Evolutionary conservation across 2,888 invertebrate species (phyloP).

Genomic region (Andrena hattorfiana): DNA sequence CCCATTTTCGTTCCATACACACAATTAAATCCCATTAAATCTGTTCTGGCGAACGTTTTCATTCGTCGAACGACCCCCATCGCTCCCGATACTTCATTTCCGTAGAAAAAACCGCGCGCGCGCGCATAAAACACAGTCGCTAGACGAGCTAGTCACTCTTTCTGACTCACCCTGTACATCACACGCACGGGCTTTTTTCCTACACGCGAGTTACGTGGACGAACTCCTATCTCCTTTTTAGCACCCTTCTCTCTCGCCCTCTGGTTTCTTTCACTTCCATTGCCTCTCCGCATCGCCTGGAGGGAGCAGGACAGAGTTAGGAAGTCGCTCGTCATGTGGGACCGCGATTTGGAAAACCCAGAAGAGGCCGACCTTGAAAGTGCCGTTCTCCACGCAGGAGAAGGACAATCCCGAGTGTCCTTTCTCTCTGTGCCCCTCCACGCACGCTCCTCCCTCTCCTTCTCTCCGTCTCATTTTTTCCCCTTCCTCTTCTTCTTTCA

Average conservation of each 20-base stretch:
- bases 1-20: too few species aligned
- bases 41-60: neutral
- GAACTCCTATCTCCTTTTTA: constrained; percentile 26
- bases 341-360: constrained; percentile 82
- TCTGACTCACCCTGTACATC: constrained; percentile 63
- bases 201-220: constrained; percentile 48
- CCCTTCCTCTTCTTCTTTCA: neutral
- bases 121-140: constrained; percentile 21
- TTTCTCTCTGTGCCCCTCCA: constrained; percentile 33
- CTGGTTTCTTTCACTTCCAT: neutral
- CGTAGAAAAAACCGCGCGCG: neutral
- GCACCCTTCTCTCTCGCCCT: constrained; percentile 6
- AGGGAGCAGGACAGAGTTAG: constrained; percentile 77
- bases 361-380: constrained; percentile 80
- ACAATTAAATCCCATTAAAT: constrained; percentile 1
- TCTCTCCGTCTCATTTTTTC: neutral
- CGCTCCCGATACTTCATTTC: constrained; percentile 22
- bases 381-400: constrained; percentile 68
- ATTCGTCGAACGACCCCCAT: neutral
- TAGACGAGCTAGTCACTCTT: constrained; percentile 28
- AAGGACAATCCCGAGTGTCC: constrained; percentile 54
- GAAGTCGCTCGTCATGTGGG: constrained; percentile 78
- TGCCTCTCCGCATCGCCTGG: constrained; percentile 3
- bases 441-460: neutral
- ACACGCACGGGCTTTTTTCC: constrained; percentile 15